phyloP scores from a whole-genome alignment of 2,797 vertebrate genomes.

The Odontamblyopus lacepedii region DNA sequence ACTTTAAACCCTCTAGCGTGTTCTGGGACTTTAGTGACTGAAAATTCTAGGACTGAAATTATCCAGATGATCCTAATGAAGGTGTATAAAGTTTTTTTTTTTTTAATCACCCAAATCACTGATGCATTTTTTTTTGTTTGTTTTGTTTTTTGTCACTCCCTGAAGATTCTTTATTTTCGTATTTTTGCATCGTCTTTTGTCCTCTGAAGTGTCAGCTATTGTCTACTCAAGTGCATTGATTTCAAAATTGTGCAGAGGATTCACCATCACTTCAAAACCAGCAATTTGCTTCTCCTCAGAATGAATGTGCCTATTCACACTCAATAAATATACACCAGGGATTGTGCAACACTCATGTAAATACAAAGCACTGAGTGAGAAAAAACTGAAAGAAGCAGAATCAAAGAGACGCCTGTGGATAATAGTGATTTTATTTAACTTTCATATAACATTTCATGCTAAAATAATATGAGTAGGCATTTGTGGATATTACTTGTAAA shows the following conservation, averaged over 20 bases:
- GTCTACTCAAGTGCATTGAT: constrained; percentile 31
- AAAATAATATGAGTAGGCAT: too few species aligned
- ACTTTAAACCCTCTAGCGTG: too few species aligned
- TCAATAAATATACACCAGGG: not conserved
- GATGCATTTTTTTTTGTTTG: too few species aligned
- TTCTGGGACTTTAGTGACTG: too few species aligned
- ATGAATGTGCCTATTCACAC: constrained; percentile 1
- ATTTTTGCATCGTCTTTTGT: not conserved
- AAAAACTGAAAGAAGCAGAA: not conserved
- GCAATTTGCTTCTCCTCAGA: constrained; percentile 19
- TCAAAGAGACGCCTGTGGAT: not conserved
- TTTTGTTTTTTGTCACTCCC: constrained; percentile 8
- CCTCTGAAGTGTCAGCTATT: constrained; percentile 20
- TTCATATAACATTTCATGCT: too few species aligned
- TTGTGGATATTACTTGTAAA: too few species aligned
- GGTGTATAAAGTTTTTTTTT: too few species aligned
- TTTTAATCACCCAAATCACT: constrained; percentile 9
- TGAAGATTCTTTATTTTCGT: not conserved
- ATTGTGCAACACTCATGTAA: too few species aligned
- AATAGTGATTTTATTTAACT: not conserved
- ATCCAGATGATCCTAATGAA: too few species aligned
- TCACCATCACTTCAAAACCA: constrained; percentile 12
- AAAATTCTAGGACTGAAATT: too few species aligned
- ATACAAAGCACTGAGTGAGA: not conserved
- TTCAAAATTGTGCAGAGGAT: constrained; percentile 18